Conservation (phyloP, 2,888 invertebrate species). For the Ophion slaviceki region DNA sequence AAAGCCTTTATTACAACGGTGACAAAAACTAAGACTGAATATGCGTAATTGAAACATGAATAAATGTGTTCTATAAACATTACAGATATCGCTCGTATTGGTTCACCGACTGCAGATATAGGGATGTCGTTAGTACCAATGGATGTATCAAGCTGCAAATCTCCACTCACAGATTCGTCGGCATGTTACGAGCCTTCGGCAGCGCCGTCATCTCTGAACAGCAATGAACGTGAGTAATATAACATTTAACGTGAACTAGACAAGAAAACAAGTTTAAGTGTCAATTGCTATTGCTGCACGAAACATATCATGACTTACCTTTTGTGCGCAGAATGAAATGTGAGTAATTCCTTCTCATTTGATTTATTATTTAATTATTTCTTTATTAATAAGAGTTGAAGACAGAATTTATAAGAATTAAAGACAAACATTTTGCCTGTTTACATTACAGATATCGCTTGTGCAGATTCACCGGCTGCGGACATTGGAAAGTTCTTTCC, state of each 20-base stretch:
- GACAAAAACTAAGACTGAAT: constrained; percentile 10
- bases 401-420: background rate
- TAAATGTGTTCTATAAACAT: constrained; percentile 1
- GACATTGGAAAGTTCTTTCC: no score
- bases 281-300: constrained; percentile 7
- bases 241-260: constrained; percentile 8
- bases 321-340: background rate
- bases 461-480: no score
- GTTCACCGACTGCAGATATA: constrained; percentile 6
- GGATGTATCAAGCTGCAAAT: constrained; percentile 1
- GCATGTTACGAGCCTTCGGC: background rate
- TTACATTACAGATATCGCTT: background rate
- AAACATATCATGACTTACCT: constrained; percentile 11
- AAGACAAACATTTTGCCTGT: constrained; percentile 10
- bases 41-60: constrained; percentile 4
- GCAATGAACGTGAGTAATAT: constrained; percentile 7
- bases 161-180: background rate
- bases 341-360: background rate
- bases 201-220: constrained; percentile 10
- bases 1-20: constrained; percentile 9
- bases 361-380: constrained; percentile 12
- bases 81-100: constrained; percentile 19
- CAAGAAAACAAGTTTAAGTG: background rate
- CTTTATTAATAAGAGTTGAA: constrained; percentile 5
- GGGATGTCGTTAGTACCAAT: background rate